A percentile compares a stretch with the other conserved stretches of the same genome.
Conservation (phyloP, 1,140 invertebrate genomes). For the Drosophila subpulchrella region DNA sequence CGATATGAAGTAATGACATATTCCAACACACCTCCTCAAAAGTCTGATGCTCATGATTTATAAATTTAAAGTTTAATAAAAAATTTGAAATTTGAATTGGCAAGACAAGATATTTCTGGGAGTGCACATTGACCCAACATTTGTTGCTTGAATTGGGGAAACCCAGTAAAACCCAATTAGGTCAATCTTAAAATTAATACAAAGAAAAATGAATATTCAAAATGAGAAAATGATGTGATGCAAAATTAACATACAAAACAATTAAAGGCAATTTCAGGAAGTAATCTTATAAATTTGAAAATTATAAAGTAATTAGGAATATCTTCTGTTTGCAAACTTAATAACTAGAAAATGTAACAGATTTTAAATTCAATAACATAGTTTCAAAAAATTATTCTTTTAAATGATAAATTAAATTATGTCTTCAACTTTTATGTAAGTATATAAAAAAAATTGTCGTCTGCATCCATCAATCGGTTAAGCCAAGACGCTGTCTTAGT, state of each 20-base stretch:
- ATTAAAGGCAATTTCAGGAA: slow-evolving; percentile 1
- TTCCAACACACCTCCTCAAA: too few species aligned
- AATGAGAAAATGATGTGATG: neutral
- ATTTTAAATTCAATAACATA: neutral
- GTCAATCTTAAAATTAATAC: too few species aligned
- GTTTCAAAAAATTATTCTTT: slow-evolving; percentile 1
- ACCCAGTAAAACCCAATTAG: neutral
- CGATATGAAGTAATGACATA: too few species aligned
- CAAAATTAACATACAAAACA: neutral
- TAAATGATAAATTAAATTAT: neutral
- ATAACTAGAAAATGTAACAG: neutral
- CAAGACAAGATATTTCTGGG: neutral
- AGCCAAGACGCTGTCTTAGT: neutral
- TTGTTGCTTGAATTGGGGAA: neutral
- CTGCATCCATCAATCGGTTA: slow-evolving; percentile 1
- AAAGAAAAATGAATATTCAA: too few species aligned
- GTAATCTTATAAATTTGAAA: neutral
- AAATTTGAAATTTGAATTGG: too few species aligned
- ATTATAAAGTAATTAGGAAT: neutral
- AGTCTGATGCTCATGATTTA: neutral
- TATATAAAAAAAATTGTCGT: neutral
- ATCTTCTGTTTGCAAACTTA: neutral
- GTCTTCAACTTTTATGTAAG: neutral
- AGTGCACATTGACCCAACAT: slow-evolving; percentile 1
- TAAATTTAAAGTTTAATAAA: too few species aligned